phyloP scores from a whole-genome alignment of 2,113 vertebrate genomes.

The Poecile atricapillus region DNA sequence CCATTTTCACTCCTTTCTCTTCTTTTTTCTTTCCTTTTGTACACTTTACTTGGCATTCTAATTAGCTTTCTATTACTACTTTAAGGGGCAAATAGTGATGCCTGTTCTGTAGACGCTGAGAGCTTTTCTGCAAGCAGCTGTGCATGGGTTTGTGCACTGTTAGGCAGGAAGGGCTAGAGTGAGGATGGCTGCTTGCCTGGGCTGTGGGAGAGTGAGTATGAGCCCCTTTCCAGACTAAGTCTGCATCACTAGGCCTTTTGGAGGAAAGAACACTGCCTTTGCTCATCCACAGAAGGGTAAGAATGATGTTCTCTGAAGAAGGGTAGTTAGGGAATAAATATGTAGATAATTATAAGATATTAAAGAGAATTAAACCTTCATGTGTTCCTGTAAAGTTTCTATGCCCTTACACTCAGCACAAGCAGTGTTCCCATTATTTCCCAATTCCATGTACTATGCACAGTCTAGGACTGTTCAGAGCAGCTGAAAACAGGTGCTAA shows the following conservation, averaged over 20 bases:
- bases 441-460: neutral
- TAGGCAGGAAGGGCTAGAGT: neutral
- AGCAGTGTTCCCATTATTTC: neutral
- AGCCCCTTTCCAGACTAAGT: neutral
- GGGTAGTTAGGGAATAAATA: neutral
- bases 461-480: neutral
- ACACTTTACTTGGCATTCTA: conserved; percentile 12
- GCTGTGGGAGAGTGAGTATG: neutral
- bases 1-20: neutral
- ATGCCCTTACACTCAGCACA: neutral
- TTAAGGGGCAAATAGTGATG: neutral
- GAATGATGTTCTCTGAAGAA: neutral
- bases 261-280: neutral
- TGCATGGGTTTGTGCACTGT: neutral
- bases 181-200: neutral
- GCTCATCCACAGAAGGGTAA: neutral
- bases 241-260: neutral
- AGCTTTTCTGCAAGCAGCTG: neutral
- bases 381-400: neutral
- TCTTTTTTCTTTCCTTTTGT: neutral
- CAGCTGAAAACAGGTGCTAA: neutral
- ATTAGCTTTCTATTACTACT: conserved; percentile 24
- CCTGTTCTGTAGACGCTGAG: neutral
- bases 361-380: neutral
- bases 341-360: neutral